Evolutionary conservation across 2,113 vertebrate genomes (phyloP).

Genomic region (Motacilla tschutschensis): DNA sequence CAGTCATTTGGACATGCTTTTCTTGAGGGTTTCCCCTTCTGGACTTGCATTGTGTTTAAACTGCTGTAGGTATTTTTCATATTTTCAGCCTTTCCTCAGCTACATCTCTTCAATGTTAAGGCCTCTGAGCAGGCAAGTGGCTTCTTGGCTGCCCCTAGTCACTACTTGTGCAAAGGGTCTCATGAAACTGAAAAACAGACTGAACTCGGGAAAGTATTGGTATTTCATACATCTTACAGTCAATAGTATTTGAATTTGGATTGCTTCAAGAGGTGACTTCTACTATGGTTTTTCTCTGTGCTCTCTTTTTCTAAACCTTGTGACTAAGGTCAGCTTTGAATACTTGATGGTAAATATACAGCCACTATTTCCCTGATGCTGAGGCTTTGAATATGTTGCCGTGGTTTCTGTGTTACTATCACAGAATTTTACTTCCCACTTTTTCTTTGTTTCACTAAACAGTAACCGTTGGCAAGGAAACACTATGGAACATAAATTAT

Average conservation of each 20-base stretch:
- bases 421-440: not conserved
- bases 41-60: not conserved
- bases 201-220: not conserved
- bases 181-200: not conserved
- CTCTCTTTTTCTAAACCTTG: not conserved
- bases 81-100: not conserved
- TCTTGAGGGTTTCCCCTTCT: not conserved
- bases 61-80: not conserved
- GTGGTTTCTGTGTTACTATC: conserved; percentile 5
- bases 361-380: not conserved
- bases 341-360: not conserved
- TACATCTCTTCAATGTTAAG: not conserved
- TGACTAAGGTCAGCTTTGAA: not conserved
- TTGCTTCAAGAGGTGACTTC: not conserved
- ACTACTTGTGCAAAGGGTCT: not conserved
- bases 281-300: not conserved
- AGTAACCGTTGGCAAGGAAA: conserved; percentile 46
- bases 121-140: not conserved
- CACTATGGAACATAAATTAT: conserved; percentile 65
- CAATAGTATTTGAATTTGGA: not conserved
- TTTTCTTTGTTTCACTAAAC: conserved; percentile 47
- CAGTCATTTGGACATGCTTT: not conserved
- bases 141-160: not conserved
- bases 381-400: not conserved
- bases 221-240: not conserved